These are phyloP conservation scores for Papilio aristodemus DNA, from an alignment of 1,140 invertebrate genomes.

Conservation along the genomic window DNA sequence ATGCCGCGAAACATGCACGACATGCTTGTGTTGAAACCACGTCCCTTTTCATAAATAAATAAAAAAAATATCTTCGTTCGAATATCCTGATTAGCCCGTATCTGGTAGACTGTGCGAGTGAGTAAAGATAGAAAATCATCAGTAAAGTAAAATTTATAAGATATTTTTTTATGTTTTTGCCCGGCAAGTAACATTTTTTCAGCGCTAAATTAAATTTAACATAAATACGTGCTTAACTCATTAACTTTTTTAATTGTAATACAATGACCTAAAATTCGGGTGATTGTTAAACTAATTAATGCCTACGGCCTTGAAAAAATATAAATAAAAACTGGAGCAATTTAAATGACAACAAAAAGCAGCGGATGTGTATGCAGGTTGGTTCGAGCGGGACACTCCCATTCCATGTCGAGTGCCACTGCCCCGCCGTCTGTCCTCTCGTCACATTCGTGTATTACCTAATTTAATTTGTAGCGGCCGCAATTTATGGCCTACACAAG, in stretches of 20 bases:
- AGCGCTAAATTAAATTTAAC: neutral
- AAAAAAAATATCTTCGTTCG: too few species aligned
- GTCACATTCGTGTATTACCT: slow-evolving; percentile 65
- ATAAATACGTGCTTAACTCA: neutral
- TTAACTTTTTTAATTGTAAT: slow-evolving; percentile 1
- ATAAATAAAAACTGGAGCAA: slow-evolving; percentile 37
- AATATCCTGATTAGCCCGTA: too few species aligned
- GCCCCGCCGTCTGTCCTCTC: slow-evolving; percentile 50
- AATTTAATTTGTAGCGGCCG: slow-evolving; percentile 77
- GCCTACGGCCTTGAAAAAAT: slow-evolving; percentile 29
- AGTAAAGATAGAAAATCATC: too few species aligned
- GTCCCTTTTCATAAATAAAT: too few species aligned
- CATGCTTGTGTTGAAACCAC: too few species aligned
- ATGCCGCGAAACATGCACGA: too few species aligned
- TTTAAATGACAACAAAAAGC: slow-evolving; percentile 33
- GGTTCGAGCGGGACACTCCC: slow-evolving; percentile 49
- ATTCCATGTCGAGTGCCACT: slow-evolving; percentile 55
- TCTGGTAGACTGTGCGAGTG: too few species aligned
- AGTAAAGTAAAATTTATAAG: too few species aligned
- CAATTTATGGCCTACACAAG: slow-evolving; percentile 74
- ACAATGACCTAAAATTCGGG: neutral
- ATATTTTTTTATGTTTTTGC: too few species aligned
- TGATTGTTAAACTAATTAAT: slow-evolving; percentile 20
- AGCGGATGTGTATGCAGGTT: slow-evolving; percentile 25
- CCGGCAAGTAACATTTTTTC: too few species aligned